These are phyloP conservation scores for Macrotus californicus DNA, from an alignment of 2,113 vertebrate species.

Conservation along the genomic window DNA sequence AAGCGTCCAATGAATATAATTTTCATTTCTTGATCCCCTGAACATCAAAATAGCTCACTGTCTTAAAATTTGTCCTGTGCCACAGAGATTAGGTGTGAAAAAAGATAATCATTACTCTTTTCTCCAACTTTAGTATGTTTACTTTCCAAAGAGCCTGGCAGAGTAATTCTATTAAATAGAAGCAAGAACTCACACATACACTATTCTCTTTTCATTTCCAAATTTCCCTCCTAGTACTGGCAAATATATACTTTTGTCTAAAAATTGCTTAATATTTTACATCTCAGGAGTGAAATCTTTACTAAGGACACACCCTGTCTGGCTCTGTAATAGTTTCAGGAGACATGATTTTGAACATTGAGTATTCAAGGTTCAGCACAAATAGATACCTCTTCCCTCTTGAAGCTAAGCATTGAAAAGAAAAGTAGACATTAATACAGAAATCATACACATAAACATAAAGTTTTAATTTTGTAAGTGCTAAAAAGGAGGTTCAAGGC, in stretches of 20 bases:
- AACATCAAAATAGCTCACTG: neutral
- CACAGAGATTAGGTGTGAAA: neutral
- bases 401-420: neutral
- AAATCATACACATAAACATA: neutral
- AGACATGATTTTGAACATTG: neutral
- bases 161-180: neutral
- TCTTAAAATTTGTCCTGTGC: conserved; percentile 7
- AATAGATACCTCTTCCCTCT: neutral
- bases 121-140: neutral
- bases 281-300: neutral
- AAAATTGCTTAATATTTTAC: neutral
- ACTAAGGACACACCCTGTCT: neutral
- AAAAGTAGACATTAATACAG: neutral
- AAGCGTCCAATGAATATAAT: neutral
- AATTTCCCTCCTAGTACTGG: neutral
- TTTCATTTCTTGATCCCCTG: conserved; percentile 6
- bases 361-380: neutral
- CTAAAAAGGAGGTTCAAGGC: neutral
- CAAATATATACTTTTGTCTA: neutral
- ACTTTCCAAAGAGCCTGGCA: neutral
- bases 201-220: neutral
- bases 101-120: neutral
- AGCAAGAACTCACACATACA: neutral
- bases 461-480: neutral
- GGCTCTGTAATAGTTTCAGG: neutral